Evolutionary conservation across 2,888 invertebrate species (phyloP).

Genomic region (Lycaena phlaeas): DNA sequence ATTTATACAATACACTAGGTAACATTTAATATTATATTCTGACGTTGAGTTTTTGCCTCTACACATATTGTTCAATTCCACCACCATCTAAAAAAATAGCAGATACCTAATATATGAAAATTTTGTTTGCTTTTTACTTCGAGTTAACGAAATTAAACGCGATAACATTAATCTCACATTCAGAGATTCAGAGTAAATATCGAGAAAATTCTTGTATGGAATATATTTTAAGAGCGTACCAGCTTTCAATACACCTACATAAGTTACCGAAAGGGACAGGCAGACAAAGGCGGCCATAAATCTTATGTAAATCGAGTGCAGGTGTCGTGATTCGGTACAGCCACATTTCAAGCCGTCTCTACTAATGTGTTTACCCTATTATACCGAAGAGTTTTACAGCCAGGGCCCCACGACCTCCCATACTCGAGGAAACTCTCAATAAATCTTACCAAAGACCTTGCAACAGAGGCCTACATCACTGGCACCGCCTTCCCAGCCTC

Average conservation of each 20-base stretch:
- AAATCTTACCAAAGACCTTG: conserved; percentile 21
- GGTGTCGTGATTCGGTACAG: conserved; percentile 46
- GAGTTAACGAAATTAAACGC: too few species aligned
- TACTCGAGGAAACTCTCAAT: conserved; percentile 11
- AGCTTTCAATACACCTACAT: conserved; percentile 14
- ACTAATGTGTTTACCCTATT: conserved; percentile 64
- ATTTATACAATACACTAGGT: too few species aligned
- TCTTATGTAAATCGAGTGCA: conserved; percentile 41
- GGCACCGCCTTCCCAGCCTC: conserved; percentile 39
- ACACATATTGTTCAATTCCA: too few species aligned
- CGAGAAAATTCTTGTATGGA: conserved; percentile 5
- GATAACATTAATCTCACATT: too few species aligned
- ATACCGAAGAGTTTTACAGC: conserved; percentile 41
- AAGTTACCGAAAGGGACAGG: conserved; percentile 20
- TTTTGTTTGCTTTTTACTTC: too few species aligned
- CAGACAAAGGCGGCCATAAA: conserved; percentile 29
- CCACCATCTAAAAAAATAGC: too few species aligned
- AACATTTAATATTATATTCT: too few species aligned
- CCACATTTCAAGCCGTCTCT: conserved; percentile 37
- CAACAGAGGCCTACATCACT: conserved; percentile 30
- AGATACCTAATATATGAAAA: too few species aligned
- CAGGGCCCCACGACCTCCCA: conserved; percentile 30
- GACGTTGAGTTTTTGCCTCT: too few species aligned
- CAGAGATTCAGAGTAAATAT: conserved; percentile 21
- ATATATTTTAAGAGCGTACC: not conserved